Evolutionary conservation across 2,113 vertebrate genomes (phyloP), one percentile per base, ranked within the genome.

Genomic region (Engraulis encrasicolus): DNA sequence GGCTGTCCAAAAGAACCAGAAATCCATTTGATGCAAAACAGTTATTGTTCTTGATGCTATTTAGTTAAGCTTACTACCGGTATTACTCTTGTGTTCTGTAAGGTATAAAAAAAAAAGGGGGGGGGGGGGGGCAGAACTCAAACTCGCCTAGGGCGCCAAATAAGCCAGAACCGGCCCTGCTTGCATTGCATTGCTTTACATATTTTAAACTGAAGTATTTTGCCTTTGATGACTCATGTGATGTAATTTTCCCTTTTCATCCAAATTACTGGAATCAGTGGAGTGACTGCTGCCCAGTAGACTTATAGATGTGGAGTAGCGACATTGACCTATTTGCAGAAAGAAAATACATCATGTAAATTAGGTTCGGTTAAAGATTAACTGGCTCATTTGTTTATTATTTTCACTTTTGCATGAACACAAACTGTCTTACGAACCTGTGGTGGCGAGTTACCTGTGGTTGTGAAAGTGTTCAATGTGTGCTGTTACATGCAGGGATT

Each of bases 161-260:
- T n/a, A n/a, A n/a, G n/a, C n/a, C n/a, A n/a, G n/a, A n/a, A n/a
- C n/a, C n/a, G n/a, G n/a, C n/a, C n/a, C n/a, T n/a, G n/a, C n/a
- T n/a, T n/a, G n/a, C n/a, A n/a, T n/a, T 54, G n/a, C 58, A 66
- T 66, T 20, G 23, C 58, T 66, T 66, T 66, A 66, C 58, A 66
- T 27, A 66, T 66, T 66, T 66, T 23, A 66, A 31, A 66, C 31
- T n/a, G 58, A 66, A 14, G 58, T 2, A 6, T 31, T 31, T 66
- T 66, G 58, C 23, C 23, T 9, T 12, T 66, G 2, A 66, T 27
- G 58, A 66, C 23, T 23, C 27, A 11, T 27, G n/a, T n/a, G n/a
- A n/a, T n/a, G n/a, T n/a, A n/a, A n/a, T 66, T 61, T 23, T 61
- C 11, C 12, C 23, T 58, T n/a, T 58, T n/a, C 23, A n/a, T 66